phyloP scores from a whole-genome alignment of 2,113 vertebrate species.

The Emydura subglobosa region DNA sequence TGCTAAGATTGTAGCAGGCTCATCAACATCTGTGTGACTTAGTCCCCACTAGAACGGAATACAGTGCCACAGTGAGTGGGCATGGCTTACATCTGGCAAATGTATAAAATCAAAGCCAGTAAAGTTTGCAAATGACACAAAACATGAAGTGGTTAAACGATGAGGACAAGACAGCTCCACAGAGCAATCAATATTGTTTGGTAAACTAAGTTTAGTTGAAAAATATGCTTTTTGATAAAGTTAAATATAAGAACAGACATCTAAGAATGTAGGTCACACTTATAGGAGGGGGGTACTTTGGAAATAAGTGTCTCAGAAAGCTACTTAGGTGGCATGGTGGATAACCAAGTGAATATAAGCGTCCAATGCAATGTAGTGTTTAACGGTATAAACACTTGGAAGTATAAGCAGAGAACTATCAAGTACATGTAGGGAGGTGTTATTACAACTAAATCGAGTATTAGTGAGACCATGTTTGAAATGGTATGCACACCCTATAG shows the following conservation, averaged over 20 bases:
- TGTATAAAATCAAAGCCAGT: neutral
- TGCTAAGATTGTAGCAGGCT: neutral
- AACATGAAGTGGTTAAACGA: neutral
- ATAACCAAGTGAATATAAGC: neutral
- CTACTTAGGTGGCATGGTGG: neutral
- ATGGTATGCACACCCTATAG: neutral
- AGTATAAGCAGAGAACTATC: neutral
- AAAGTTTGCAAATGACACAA: neutral
- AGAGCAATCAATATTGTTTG: neutral
- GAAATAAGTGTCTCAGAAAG: neutral
- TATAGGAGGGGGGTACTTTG: neutral
- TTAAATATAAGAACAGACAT: neutral
- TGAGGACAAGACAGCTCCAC: neutral
- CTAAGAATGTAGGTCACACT: neutral
- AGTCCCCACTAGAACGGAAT: neutral
- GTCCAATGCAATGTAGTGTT: neutral
- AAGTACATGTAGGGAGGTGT: neutral
- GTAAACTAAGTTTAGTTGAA: neutral
- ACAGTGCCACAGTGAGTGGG: neutral
- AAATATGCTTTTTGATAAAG: neutral
- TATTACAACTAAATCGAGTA: neutral
- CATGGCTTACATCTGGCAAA: neutral
- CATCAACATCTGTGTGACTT: neutral
- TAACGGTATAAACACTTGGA: neutral
- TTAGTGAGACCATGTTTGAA: neutral